These are phyloP conservation scores for Whitmania pigra DNA, from an alignment of 1,140 invertebrate genomes.

Conservation along the genomic window DNA sequence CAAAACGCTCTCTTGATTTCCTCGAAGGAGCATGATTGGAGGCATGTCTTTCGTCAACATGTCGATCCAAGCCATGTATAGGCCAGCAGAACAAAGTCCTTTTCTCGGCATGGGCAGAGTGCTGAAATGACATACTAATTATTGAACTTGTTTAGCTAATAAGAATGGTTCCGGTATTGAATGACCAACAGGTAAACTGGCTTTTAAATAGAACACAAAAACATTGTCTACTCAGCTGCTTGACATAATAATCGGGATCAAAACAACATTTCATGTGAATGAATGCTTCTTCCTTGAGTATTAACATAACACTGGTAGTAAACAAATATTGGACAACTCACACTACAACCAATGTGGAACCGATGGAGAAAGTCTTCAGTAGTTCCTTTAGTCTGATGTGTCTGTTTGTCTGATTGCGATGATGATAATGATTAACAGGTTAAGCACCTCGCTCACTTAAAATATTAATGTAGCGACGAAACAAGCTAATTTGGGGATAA, in stretches of 20 bases:
- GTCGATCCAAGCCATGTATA: conserved; percentile 92
- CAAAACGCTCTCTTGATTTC: conserved; percentile 82
- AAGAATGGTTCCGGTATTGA: too few relatives aligned
- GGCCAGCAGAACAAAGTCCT: conserved; percentile 68
- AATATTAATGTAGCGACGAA: too few relatives aligned
- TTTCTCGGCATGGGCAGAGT: conserved; percentile 83
- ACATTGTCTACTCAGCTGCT: too few relatives aligned
- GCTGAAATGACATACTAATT: conserved; percentile 42
- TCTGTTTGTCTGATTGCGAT: conserved; percentile 54
- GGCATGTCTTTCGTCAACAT: conserved; percentile 73
- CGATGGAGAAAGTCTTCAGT: conserved; percentile 63
- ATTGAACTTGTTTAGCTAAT: too few relatives aligned
- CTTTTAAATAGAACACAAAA: too few relatives aligned
- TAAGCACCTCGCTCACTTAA: too few relatives aligned
- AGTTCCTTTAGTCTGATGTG: conserved; percentile 73
- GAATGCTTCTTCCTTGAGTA: too few relatives aligned
- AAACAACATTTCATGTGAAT: too few relatives aligned
- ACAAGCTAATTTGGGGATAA: too few relatives aligned
- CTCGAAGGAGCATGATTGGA: conserved; percentile 72
- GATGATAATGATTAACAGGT: neutral
- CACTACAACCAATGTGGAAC: conserved; percentile 76
- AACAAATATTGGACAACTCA: conserved; percentile 45
- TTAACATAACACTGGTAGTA: too few relatives aligned
- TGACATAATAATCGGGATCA: too few relatives aligned
- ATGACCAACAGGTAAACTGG: too few relatives aligned